A percentile compares a stretch with the other conserved stretches of the same genome.
These are phyloP conservation scores for Willisornis vidua DNA, from an alignment of 2,113 vertebrate genomes.

Conservation along the genomic window DNA sequence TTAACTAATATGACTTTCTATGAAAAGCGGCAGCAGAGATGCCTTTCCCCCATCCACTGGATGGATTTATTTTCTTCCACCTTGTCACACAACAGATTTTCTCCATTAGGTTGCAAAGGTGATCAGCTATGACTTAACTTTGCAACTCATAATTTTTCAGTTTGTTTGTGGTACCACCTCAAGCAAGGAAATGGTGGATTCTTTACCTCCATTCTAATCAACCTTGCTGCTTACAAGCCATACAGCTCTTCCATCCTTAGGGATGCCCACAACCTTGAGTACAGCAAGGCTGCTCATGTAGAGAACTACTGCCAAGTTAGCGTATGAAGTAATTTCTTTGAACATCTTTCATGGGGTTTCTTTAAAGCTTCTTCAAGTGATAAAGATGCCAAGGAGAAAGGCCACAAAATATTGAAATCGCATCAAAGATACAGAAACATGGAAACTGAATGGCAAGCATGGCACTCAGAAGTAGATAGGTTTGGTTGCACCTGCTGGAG, in stretches of 20 bases:
- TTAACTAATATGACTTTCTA: background rate
- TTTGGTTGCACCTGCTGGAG: background rate
- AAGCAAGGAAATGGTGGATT: background rate
- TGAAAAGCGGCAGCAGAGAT: background rate
- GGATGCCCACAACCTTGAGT: background rate
- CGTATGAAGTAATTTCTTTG: background rate
- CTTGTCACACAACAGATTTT: background rate
- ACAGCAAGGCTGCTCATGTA: background rate
- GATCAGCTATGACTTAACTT: background rate
- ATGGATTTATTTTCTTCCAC: background rate
- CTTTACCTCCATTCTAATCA: background rate
- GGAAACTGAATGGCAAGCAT: background rate
- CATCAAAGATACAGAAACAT: background rate
- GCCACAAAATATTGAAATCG: background rate
- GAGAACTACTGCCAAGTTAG: background rate
- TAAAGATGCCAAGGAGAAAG: background rate
- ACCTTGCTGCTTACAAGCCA: background rate
- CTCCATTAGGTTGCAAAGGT: background rate
- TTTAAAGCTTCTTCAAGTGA: background rate
- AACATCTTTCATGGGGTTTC: background rate
- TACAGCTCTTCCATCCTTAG: background rate
- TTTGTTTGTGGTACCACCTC: background rate
- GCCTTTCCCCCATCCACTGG: background rate
- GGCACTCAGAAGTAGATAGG: background rate
- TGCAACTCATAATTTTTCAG: background rate